phyloP scores from a whole-genome alignment of 2,888 invertebrate genomes.

The Eugnorisma glareosa region DNA sequence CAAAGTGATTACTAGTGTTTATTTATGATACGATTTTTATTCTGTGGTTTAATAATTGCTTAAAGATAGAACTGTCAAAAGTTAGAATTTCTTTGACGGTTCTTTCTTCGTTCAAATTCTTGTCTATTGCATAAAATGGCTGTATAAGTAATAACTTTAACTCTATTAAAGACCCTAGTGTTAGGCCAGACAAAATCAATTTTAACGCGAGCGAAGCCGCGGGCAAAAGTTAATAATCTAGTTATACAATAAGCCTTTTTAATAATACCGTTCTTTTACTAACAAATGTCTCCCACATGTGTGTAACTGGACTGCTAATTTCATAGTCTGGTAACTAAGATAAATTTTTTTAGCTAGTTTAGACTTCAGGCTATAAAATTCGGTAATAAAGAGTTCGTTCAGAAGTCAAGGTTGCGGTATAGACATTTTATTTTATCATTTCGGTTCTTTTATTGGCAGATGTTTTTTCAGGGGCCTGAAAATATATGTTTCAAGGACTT shows the following conservation, averaged over 20 bases:
- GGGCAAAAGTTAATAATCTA: neutral
- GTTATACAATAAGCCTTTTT: constrained; percentile 6
- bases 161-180: too few relatives aligned
- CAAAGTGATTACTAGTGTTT: too few relatives aligned
- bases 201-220: neutral
- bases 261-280: constrained; percentile 19
- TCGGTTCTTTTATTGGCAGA: constrained; percentile 17
- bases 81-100: too few relatives aligned
- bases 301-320: constrained; percentile 17
- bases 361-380: constrained; percentile 24
- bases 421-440: constrained; percentile 3
- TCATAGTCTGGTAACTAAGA: constrained; percentile 32
- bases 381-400: constrained; percentile 48
- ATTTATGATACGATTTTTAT: too few relatives aligned
- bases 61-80: too few relatives aligned
- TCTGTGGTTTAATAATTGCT: too few relatives aligned
- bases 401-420: constrained; percentile 45
- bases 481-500: constrained; percentile 21
- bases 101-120: too few relatives aligned
- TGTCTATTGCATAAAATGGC: too few relatives aligned
- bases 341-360: constrained; percentile 30
- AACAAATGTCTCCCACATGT: constrained; percentile 54
- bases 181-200: neutral
- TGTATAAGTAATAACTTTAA: too few relatives aligned
- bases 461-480: constrained; percentile 1